These are phyloP conservation scores for Burhinus oedicnemus DNA, from an alignment of 2,113 vertebrate genomes.

Conservation along the genomic window DNA sequence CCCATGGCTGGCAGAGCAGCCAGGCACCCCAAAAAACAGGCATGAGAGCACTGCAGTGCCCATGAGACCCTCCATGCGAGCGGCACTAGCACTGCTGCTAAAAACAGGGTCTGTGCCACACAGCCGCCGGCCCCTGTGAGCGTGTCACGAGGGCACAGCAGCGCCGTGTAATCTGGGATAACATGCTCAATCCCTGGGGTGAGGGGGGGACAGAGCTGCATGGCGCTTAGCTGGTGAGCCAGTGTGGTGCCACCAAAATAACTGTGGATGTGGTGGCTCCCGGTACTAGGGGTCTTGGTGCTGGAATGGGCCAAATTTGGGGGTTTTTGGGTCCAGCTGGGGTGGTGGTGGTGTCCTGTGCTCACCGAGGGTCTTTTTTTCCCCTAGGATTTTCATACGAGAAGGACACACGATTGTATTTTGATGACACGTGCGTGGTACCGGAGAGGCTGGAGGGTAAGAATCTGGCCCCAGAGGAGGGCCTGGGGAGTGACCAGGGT, in stretches of 20 bases:
- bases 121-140: neutral
- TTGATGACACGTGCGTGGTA: conserved; percentile 93
- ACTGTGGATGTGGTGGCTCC: neutral
- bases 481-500: too few relatives aligned
- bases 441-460: conserved; percentile 93
- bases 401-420: conserved; percentile 90
- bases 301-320: neutral
- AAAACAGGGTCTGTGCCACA: neutral
- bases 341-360: neutral
- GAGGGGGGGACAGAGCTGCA: neutral
- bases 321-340: rapidly evolving
- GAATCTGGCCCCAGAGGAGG: neutral
- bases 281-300: neutral
- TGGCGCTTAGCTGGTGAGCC: rapidly evolving
- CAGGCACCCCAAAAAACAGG: neutral
- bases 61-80: rapidly evolving
- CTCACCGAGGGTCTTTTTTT: neutral
- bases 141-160: rapidly evolving
- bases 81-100: rapidly evolving
- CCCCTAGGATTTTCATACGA: conserved; percentile 88
- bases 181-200: rapidly evolving
- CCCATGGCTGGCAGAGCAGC: neutral
- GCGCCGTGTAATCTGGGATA: rapidly evolving
- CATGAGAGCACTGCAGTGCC: rapidly evolving
- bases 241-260: neutral